Base-by-base conservation (phyloP, 2,797 vertebrate species). In the Phaenicophaeus curvirostris region DNA sequence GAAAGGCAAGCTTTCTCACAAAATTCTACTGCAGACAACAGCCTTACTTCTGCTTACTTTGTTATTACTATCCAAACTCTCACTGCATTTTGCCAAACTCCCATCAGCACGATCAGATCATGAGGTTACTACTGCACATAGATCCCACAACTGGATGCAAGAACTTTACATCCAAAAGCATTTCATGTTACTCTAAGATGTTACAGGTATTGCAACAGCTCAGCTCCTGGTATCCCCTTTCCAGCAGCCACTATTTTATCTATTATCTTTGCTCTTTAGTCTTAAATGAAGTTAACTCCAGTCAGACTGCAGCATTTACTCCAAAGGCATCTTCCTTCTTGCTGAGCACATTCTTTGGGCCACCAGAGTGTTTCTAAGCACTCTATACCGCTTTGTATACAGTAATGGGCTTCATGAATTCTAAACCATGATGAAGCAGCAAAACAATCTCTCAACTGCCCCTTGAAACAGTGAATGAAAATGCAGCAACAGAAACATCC, bases 381-480 rank as follows among this genome's bases (percentile, higher is more conserved):
- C n/a, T n/a, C n/a, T n/a, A 90, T 72, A 51, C 67, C 65, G 42
- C 78, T 91, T 85, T 67, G 75, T 24, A 44, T 25, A n/a, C 39
- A 74, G 77, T n/a, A 88, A 78, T 20, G 37, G 55, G 44, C 71
- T 94, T 91, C 31, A 62, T 68, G 69, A 92, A 94, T 94, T 91
- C 75, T 68, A 95, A 95, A 92, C 72, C 65, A 76, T 82, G 91
- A 83, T 41, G 69, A 96, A 96, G 86, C 79, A 95, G 72, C 81
- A 89, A 93, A 96, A 79, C 71, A 88, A 44, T 61, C 37, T 94
- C 75, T 92, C 89, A 87, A 89, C 58, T 68, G 85, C 51, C 89
- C 85, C 94, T 92, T 80, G 87, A 74, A 94, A 80, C 33, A 86
- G 55, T 92, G 85, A 96, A 96, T 93, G 94, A 90, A 95, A 84